Evolutionary conservation across 2,888 invertebrate genomes (phyloP).

Genomic region (Hanleya hanleyi): DNA sequence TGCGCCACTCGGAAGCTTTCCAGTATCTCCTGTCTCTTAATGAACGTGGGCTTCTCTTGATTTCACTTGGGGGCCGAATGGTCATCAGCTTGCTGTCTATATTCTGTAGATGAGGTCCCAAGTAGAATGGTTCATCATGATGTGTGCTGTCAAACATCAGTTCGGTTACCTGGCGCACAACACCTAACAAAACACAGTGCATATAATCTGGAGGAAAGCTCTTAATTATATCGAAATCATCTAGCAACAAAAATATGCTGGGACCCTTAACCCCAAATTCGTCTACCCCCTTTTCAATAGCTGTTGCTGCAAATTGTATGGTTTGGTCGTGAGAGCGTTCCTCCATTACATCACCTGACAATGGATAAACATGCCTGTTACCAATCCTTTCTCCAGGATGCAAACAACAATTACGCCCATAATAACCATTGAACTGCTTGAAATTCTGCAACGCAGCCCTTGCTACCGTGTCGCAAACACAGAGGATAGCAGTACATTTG

Average conservation of each 20-base stretch:
- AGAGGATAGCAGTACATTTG: not conserved
- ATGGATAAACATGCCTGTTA: not conserved
- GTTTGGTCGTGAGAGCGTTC: not conserved
- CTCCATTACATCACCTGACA: not conserved
- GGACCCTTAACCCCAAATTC: conserved; percentile 2
- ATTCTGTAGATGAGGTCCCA: not conserved
- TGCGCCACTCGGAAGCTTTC: not conserved
- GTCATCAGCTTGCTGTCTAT: not conserved
- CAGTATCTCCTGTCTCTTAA: not conserved
- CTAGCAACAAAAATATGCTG: not conserved
- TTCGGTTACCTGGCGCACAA: not conserved
- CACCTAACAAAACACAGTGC: not conserved
- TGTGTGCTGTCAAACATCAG: not conserved
- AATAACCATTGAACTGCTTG: conserved; percentile 3
- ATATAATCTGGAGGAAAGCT: not conserved
- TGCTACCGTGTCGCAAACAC: not conserved
- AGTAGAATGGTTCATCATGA: not conserved
- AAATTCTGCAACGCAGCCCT: not conserved
- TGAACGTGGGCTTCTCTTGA: not conserved
- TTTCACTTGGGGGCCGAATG: conserved; percentile 2
- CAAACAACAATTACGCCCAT: not conserved
- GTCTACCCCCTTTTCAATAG: not conserved
- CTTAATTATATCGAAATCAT: not conserved
- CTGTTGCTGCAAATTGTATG: not conserved
- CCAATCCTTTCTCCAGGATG: not conserved